A percentile compares a stretch with the other conserved stretches of the same genome.
Conservation (phyloP, 2,888 invertebrate genomes). For the Chaetogeoica ovagalla region DNA sequence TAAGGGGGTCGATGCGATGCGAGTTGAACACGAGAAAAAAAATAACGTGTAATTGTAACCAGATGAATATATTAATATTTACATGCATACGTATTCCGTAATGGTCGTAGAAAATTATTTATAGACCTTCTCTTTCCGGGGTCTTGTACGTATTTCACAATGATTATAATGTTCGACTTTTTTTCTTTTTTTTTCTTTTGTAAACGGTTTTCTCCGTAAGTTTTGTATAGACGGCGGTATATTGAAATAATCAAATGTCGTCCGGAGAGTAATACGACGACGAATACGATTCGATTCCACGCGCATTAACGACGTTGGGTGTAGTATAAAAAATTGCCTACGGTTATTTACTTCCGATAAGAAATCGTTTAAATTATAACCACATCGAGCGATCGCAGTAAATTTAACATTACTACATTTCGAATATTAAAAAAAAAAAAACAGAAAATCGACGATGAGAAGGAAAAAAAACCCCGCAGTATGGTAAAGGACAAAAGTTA, state of each 20-base stretch:
- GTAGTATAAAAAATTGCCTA: too few species aligned
- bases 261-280: background rate
- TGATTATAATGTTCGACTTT: slow-evolving; percentile 14
- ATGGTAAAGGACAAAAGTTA: slow-evolving; percentile 7
- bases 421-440: background rate
- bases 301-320: background rate
- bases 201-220: background rate
- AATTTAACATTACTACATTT: slow-evolving; percentile 11
- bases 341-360: background rate
- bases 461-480: background rate
- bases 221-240: background rate
- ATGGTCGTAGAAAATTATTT: slow-evolving; percentile 21
- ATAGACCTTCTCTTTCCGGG: slow-evolving; percentile 7
- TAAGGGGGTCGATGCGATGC: too few species aligned
- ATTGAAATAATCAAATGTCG: background rate
- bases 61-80: background rate
- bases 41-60: background rate
- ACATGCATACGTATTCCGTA: background rate
- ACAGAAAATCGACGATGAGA: background rate
- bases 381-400: background rate
- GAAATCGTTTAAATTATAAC: slow-evolving; percentile 18
- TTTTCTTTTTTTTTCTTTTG: background rate
- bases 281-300: background rate
- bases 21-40: background rate
- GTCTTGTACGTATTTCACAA: background rate